phyloP scores from a whole-genome alignment of 2,113 vertebrate species.

The Aptenodytes forsteri region DNA sequence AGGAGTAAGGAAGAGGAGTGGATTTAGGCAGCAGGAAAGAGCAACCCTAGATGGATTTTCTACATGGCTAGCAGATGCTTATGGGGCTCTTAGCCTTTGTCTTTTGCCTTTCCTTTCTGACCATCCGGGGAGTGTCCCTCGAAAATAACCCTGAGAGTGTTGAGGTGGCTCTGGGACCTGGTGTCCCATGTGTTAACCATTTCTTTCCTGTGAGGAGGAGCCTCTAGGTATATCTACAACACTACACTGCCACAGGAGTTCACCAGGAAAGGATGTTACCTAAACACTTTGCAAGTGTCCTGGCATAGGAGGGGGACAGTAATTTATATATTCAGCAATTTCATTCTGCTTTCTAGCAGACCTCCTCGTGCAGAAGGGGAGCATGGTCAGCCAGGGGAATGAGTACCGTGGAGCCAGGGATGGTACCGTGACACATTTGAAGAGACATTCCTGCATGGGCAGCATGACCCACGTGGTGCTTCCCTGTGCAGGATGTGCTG shows the following conservation, averaged over 20 bases:
- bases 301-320: not conserved
- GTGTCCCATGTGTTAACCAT: not conserved
- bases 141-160: not conserved
- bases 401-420: not conserved
- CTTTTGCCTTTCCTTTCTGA: not conserved
- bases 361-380: not conserved
- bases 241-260: not conserved
- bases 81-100: not conserved
- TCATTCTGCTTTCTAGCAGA: not conserved
- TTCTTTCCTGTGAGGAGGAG: not conserved
- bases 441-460: not conserved
- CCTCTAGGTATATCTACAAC: not conserved
- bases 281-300: not conserved
- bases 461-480: not conserved
- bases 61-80: not conserved
- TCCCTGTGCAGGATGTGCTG: not conserved
- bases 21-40: not conserved
- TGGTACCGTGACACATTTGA: not conserved
- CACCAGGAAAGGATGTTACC: not conserved
- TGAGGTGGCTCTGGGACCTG: not conserved
- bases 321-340: not conserved
- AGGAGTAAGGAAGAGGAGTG: not conserved
- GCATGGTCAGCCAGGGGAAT: not conserved
- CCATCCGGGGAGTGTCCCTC: rapidly evolving
- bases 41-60: not conserved